Base-by-base conservation (phyloP, 2,888 invertebrate genomes). In the Cetonia aurata region DNA sequence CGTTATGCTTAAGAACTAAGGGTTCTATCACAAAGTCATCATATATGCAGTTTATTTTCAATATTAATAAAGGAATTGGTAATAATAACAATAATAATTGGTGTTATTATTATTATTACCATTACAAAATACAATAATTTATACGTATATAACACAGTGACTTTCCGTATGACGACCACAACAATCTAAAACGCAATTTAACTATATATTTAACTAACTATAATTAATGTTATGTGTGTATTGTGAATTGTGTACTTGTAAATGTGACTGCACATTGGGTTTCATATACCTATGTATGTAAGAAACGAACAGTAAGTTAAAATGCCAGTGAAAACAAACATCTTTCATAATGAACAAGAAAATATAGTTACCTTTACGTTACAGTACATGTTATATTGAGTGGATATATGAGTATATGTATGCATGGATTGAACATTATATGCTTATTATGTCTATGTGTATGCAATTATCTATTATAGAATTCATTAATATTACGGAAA, bases 1-100 rank as follows among this genome's bases (percentile, higher is more conserved):
- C 33, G 19, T 15, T 65, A 25, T 17, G 17, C 62, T 65, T 65
- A 65, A 33, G 25, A 50, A 65, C 50, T 65, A 65, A 50, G 31
- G 19, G 33, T 50, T 50, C 37, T 65, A 65, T 65, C 62, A 65
- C 62, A 65, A 65, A 50, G 62, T 37, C 62, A 52, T 52, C 62
- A 17, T 52, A 42, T 57, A 57, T 17, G 41, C 56, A 57, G 41
- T 37, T 56, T 56, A 37, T 37, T 37, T 1, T 37, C 9, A 37
- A 37, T 37, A 37, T 37, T 37, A 37, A 37, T 37, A 37, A 10
- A 4, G 37, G 37, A 37, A 37, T 52, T 52, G 9, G 17, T 52
- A 52, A 25, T 19, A 17, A n/a, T 48, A 48, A 48, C n/a, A 48
- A 52, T 52, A 52, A 52, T 52, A 25, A 25, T 52, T 25, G n/a